Evolutionary conservation across 2,797 vertebrate genomes (phyloP), one percentile per base, ranked within the genome.

Genomic region (Mallotus villosus): DNA sequence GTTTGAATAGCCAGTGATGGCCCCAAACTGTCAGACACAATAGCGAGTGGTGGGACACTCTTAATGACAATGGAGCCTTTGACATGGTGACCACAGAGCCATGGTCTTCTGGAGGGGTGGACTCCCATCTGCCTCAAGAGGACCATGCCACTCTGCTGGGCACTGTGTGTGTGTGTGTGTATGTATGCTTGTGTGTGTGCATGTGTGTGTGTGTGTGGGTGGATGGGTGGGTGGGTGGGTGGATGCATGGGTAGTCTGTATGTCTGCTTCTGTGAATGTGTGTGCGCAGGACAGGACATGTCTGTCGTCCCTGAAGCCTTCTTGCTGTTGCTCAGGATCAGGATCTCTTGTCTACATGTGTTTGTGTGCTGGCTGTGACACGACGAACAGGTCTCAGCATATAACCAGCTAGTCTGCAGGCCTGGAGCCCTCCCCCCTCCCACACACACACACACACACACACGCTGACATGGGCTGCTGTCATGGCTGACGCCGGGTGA

Each of bases 21-120:
- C 83, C 85, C 86, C 88, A 88, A 89, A 88, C 84, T 78, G 85
- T 83, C 79, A 41, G 71, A 80, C 77, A 92, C 90, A 93, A 94
- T 88, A 82, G 89, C 80, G 78, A 81, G 82, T 80, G 86, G 84
- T 75, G 60, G 73, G 73, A 76, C 84, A 67, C 84, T 90, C 84
- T 67, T 87, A 86, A 87, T 88, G 87, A 94, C 92, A 94, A 93
- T 91, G 88, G 90, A 77, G 80, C 85, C 90, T 92, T 88, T 92
- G 90, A 91, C 90, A 88, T 72, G 64, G 73, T 65, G 66, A 77
- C 70, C 53, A n/a, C 57, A 55, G 53, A 17, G 84, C 86, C 82
- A 82, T 16, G 76, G 78, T 72, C 67, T 21, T 55, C 17, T 19
- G 57, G 4, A 41, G 64, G 1, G 7, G 57, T 51, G 62, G 62